Conservation (phyloP, 2,797 vertebrate species). For the Luscinia luscinia region DNA sequence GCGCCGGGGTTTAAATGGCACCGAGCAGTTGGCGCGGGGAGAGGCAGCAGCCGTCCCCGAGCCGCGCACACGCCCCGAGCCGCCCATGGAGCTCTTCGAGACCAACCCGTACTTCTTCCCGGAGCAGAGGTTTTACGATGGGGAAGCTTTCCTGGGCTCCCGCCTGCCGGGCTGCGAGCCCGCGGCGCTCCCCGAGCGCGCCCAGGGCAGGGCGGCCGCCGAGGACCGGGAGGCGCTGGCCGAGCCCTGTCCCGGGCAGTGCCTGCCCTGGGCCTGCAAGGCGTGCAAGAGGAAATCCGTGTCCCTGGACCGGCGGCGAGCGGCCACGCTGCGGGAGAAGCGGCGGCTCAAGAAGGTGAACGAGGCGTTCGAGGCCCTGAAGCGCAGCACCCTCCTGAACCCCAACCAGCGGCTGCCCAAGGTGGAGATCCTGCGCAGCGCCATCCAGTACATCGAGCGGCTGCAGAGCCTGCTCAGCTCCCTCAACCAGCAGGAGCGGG, state of each 20-base stretch:
- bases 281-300: slow-evolving; percentile 95
- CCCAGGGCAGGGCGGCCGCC: slow-evolving; percentile 75
- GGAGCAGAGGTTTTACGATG: slow-evolving; percentile 97
- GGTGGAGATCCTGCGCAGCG: slow-evolving; percentile 96
- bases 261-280: slow-evolving; percentile 97
- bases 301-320: slow-evolving; percentile 91
- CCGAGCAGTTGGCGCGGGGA: slow-evolving; percentile 93
- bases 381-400: slow-evolving; percentile 96
- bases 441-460: slow-evolving; percentile 98
- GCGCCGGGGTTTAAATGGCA: slow-evolving; percentile 98
- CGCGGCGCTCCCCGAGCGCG: slow-evolving; percentile 84
- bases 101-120: slow-evolving; percentile 97
- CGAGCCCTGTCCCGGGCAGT: slow-evolving; percentile 93
- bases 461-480: slow-evolving; percentile 95
- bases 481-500: slow-evolving; percentile 94
- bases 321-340: slow-evolving; percentile 94
- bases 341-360: slow-evolving; percentile 97
- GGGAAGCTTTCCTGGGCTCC: slow-evolving; percentile 89
- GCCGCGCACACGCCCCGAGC: slow-evolving; percentile 70
- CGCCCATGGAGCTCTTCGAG: slow-evolving; percentile 96
- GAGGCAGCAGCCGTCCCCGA: slow-evolving; percentile 84
- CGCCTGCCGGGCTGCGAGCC: slow-evolving; percentile 88
- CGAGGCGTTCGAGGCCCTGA: slow-evolving; percentile 96
- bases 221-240: slow-evolving; percentile 89
- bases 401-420: slow-evolving; percentile 98